Conservation (phyloP, 2,113 vertebrate genomes). For the Onychostruthus taczanowskii region DNA sequence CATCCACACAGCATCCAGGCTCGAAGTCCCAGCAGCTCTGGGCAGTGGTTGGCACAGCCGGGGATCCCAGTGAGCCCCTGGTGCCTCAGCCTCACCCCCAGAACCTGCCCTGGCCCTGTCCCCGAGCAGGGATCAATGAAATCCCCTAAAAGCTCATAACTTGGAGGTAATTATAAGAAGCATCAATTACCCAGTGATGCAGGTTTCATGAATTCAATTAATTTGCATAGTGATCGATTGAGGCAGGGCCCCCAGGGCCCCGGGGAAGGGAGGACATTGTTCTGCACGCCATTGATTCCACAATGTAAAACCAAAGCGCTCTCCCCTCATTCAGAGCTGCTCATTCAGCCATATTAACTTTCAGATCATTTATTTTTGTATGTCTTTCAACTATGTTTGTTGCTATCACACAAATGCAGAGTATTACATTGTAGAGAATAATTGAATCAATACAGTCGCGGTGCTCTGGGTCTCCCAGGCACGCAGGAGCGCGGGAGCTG, state of each 20-base stretch:
- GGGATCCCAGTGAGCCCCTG: accelerated
- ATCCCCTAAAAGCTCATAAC: slow-evolving; percentile 76
- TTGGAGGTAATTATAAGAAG: slow-evolving; percentile 80
- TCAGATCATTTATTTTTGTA: slow-evolving; percentile 82
- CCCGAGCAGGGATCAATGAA: slow-evolving; percentile 62
- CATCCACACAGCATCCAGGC: neutral
- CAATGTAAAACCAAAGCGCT: slow-evolving; percentile 73
- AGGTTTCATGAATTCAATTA: slow-evolving; percentile 76
- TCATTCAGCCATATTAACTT: slow-evolving; percentile 82
- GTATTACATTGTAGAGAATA: slow-evolving; percentile 76
- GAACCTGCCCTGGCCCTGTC: neutral
- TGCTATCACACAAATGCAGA: slow-evolving; percentile 79
- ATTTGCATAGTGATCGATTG: slow-evolving; percentile 79
- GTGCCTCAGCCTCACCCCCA: neutral
- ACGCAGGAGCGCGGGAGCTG: slow-evolving; percentile 9
- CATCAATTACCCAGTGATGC: slow-evolving; percentile 76
- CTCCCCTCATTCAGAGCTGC: slow-evolving; percentile 72
- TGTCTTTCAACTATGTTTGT: slow-evolving; percentile 82
- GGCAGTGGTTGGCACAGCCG: accelerated
- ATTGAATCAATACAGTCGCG: slow-evolving; percentile 76
- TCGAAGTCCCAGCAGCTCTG: neutral
- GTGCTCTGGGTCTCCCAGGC: slow-evolving; percentile 53
- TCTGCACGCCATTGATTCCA: slow-evolving; percentile 73
- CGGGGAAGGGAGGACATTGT: slow-evolving; percentile 74
- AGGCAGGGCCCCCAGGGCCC: slow-evolving; percentile 65